A percentile compares a stretch with the other conserved stretches of the same genome.
Conservation (phyloP, 2,113 vertebrate genomes). For the Nothocercus julius region DNA sequence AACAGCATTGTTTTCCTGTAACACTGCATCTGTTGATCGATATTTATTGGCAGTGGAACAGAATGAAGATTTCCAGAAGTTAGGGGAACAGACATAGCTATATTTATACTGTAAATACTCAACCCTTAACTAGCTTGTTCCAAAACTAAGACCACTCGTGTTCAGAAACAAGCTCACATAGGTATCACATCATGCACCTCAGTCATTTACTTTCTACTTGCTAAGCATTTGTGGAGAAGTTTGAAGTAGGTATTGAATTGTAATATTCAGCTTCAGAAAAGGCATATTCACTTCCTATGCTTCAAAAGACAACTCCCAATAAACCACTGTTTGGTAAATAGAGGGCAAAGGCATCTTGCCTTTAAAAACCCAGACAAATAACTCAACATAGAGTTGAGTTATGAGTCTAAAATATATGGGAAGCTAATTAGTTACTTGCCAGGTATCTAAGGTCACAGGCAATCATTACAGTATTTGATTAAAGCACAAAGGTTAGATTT, state of each 20-base stretch:
- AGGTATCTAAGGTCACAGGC: neutral
- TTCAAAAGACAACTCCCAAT: rapidly evolving
- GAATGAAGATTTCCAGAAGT: neutral
- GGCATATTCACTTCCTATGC: neutral
- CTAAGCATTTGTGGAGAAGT: neutral
- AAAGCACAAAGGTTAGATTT: too few species aligned
- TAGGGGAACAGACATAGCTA: neutral
- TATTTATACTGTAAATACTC: neutral
- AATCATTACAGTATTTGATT: neutral
- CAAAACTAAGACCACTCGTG: neutral
- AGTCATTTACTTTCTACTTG: neutral
- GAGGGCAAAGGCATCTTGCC: neutral
- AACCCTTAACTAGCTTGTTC: neutral
- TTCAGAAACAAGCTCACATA: neutral
- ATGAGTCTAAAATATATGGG: too few species aligned
- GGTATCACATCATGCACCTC: rapidly evolving
- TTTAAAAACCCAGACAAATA: neutral
- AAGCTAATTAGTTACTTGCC: neutral
- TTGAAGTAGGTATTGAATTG: neutral
- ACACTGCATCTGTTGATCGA: neutral
- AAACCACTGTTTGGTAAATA: neutral
- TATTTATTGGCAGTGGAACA: neutral
- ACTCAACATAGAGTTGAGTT: neutral
- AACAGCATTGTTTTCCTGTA: neutral
- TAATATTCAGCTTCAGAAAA: neutral